A percentile compares a stretch with the other conserved stretches of the same genome.
Conservation (phyloP, 2,888 invertebrate genomes). For the Globia sparganii region DNA sequence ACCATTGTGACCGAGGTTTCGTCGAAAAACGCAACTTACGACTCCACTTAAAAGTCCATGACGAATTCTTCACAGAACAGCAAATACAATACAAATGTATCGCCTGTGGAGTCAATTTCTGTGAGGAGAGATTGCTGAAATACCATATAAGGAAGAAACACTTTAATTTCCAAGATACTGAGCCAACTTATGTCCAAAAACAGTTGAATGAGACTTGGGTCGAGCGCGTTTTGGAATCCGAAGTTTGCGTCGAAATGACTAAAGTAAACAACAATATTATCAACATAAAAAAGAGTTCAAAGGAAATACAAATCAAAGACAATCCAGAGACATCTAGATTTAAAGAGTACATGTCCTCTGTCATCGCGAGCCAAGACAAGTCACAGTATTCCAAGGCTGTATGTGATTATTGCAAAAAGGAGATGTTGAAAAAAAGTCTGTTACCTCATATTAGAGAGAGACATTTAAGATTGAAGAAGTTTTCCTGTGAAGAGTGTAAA, state of each 20-base stretch:
- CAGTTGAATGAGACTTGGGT: conserved; percentile 82
- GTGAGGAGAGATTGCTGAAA: conserved; percentile 77
- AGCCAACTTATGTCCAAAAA: conserved; percentile 67
- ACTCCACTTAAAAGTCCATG: conserved; percentile 77
- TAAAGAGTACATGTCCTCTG: conserved; percentile 67
- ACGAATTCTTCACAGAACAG: conserved; percentile 66
- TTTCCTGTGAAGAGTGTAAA: conserved; percentile 74
- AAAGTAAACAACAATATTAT: conserved; percentile 80
- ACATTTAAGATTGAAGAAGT: conserved; percentile 78
- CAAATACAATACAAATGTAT: conserved; percentile 74
- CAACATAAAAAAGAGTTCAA: conserved; percentile 73
- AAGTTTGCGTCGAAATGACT: conserved; percentile 80
- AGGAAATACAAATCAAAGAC: conserved; percentile 14
- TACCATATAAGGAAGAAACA: conserved; percentile 80
- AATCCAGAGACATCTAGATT: conserved; percentile 50
- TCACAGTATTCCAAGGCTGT: conserved; percentile 78
- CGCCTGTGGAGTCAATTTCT: conserved; percentile 76
- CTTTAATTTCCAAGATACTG: conserved; percentile 71
- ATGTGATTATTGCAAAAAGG: conserved; percentile 84
- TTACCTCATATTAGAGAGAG: conserved; percentile 79
- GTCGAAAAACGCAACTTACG: conserved; percentile 79
- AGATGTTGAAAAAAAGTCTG: conserved; percentile 84
- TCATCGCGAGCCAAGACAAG: conserved; percentile 71
- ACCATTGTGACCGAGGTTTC: conserved; percentile 79
- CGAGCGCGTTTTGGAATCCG: conserved; percentile 74